A percentile compares a stretch with the other conserved stretches of the same genome.
Conservation (phyloP, 2,113 vertebrate genomes). For the Triplophysa tibetana region DNA sequence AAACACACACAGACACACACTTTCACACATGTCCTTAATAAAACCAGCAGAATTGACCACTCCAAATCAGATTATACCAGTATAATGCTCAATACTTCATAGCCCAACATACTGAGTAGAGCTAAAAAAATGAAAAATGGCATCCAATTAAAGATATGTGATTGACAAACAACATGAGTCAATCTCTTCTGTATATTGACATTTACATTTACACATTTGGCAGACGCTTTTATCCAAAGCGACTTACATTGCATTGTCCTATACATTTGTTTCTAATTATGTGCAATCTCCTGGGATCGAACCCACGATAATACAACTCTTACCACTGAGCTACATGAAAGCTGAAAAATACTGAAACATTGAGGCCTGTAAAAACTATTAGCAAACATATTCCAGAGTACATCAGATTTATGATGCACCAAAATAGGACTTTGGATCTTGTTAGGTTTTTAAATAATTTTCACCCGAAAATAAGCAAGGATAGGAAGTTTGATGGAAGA, state of each 20-base stretch:
- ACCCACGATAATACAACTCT: no score
- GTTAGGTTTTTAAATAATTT: slow-evolving; percentile 48
- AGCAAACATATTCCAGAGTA: slow-evolving; percentile 47
- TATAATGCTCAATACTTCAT: not conserved
- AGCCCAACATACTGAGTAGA: not conserved
- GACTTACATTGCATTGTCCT: no score
- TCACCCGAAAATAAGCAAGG: slow-evolving; percentile 12
- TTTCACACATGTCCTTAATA: not conserved
- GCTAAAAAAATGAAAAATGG: not conserved
- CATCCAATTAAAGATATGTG: no score
- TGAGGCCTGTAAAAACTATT: slow-evolving; percentile 65
- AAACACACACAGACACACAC: not conserved
- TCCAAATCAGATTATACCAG: not conserved
- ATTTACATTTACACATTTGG: no score
- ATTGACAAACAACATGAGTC: not conserved
- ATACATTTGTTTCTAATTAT: no score
- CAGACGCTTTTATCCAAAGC: no score
- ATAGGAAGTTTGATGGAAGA: not conserved
- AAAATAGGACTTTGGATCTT: slow-evolving; percentile 34
- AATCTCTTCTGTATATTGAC: not conserved
- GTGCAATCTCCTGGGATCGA: no score
- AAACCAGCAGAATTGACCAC: not conserved
- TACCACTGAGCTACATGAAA: no score
- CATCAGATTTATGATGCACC: slow-evolving; percentile 43
- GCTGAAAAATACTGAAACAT: not conserved